phyloP scores from a whole-genome alignment of 2,797 vertebrate genomes.

The Mus minutoides region DNA sequence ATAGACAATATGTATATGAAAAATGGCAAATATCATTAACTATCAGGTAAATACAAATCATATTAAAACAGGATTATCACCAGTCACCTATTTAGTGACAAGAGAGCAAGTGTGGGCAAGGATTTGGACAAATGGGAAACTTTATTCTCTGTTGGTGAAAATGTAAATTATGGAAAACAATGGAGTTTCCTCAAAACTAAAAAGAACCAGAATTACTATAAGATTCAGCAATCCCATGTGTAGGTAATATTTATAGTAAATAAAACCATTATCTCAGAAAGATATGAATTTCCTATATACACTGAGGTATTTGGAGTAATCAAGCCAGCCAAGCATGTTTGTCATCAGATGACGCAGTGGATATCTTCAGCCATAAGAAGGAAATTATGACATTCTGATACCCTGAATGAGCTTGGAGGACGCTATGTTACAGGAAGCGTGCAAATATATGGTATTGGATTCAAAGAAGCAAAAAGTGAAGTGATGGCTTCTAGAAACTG shows the following conservation, averaged over 20 bases:
- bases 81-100: neutral
- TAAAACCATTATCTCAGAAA: neutral
- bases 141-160: neutral
- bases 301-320: neutral
- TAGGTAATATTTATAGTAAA: neutral
- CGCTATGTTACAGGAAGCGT: neutral
- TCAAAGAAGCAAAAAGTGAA: neutral
- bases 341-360: no score
- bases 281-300: neutral
- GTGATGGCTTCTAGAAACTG: neutral
- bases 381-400: neutral
- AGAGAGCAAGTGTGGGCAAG: neutral
- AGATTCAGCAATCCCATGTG: neutral
- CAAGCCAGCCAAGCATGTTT: neutral
- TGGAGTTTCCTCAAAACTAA: neutral
- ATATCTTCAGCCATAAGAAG: neutral
- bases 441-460: neutral
- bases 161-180: neutral
- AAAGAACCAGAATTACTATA: neutral
- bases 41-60: neutral
- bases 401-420: neutral
- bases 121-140: neutral
- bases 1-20: neutral
- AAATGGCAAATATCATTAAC: neutral
- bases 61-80: neutral